Evolutionary conservation across 1,140 invertebrate species (phyloP), one percentile per base, ranked within the genome.

Genomic region (Platyscapa corneri): DNA sequence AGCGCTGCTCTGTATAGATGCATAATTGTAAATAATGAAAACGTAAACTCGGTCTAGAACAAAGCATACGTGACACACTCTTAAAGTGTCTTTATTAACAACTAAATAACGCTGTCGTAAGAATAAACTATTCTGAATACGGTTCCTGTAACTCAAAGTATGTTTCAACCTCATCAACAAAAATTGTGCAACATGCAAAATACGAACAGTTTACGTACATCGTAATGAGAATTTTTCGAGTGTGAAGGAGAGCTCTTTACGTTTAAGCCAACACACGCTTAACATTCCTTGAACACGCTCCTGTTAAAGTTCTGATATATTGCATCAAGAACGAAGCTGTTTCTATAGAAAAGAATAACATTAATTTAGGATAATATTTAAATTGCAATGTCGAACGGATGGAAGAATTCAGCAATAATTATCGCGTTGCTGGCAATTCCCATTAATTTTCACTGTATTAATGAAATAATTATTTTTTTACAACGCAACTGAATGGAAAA

Each of bases 41-140:
- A 67, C n/a, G 34, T 67, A 34, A 67, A 67, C n/a, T 67, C 30
- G 30, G 10, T 18, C 2, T 37, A 37, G 32, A 70, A 30, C 32
- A 37, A 30, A n/a, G 37, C 1, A 37, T 37, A 20, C 5, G 32
- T 37, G 34, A 39, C 32, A 6, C 32, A 20, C 67, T 37, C 67
- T 70, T 23, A 30, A 39, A 6, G 16, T 23, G 34, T 30, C 27
- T n/a, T 39, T 53, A 37, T 64, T 64, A 23, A 60, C n/a, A 79
- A 37, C 76, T 39, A 64, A 79, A 79, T 32, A 79, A 23, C 34
- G 42, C 32, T 64, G 53, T 64, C 76, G 76, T 37, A 79, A 64
- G 34, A 37, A 64, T 37, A 79, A 64, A 79, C 76, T 64, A 39
- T 79, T 79, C 76, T 79, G 34, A 77, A 77, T 77, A 77, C 75